phyloP scores from a whole-genome alignment of 2,888 invertebrate genomes.

The Cephonodes hylas region DNA sequence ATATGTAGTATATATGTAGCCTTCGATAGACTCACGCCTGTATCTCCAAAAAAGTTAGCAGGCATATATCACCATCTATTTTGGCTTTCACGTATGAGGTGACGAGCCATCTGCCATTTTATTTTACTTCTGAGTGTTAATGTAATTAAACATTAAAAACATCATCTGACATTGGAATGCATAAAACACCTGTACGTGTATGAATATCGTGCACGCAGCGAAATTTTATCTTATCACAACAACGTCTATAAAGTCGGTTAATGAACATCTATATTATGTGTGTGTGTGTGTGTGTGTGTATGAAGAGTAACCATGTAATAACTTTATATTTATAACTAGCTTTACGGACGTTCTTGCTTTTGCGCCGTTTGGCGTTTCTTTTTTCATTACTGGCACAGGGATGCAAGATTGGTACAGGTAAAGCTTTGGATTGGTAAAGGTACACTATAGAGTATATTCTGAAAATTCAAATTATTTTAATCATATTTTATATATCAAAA shows the following conservation, averaged over 20 bases:
- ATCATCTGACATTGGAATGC: too few species aligned
- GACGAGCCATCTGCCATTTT: too few species aligned
- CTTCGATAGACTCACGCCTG: too few species aligned
- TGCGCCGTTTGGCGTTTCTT: constrained; percentile 3
- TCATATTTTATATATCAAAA: too few species aligned
- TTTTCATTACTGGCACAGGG: neutral
- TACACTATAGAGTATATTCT: neutral
- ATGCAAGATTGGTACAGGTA: neutral
- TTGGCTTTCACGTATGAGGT: too few species aligned
- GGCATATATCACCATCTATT: too few species aligned
- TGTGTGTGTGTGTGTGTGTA: constrained; percentile 18
- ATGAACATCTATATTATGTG: neutral
- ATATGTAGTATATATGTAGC: too few species aligned
- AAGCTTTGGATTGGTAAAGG: too few species aligned
- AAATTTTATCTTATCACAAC: constrained; percentile 46
- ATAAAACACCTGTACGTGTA: neutral
- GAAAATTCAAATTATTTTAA: neutral
- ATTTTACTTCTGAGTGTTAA: too few species aligned
- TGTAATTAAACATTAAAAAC: too few species aligned
- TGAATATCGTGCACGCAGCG: constrained; percentile 20
- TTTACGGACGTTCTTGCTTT: constrained; percentile 19
- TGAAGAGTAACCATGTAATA: constrained; percentile 31
- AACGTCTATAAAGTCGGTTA: neutral
- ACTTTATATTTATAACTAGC: constrained; percentile 52
- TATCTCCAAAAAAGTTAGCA: too few species aligned